Evolutionary conservation across 2,888 invertebrate genomes (phyloP), one percentile per base, ranked within the genome.

Genomic region (Polyommatus iphigenia): DNA sequence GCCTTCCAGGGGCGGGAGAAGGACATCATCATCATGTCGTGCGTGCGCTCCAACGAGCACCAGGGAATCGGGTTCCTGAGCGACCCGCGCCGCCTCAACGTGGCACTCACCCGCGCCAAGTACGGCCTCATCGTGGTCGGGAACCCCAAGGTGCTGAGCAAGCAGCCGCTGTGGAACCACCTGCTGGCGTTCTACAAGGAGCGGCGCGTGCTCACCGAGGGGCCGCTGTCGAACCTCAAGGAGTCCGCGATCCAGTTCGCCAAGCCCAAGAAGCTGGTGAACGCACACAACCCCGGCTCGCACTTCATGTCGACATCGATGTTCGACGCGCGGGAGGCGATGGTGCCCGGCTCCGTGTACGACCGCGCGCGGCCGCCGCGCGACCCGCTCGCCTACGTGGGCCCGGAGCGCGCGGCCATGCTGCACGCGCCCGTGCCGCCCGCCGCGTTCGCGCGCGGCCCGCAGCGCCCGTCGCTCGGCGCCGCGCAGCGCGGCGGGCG

Each of bases 1-100:
- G 99, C 99, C 0, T 99, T 99, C 90, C 99, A 99, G 90, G 99
- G 99, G 0, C 95, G 99, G 76, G 99, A 99, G 88, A 99, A 99
- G 87, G 99, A 99, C 87, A 98, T 99, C 79, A 99, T 99, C 82
- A 99, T 99, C 78, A 98, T 99, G 97, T 99, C 99, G 0, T 99
- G 99, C 91, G 99, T 99, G 2, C 96, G 99, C 77, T 99, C 99
- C 7, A 99, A 99, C 88, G 99, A 99, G 87, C 98, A 99, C 86
- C 99, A 99, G 89, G 99, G 99, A 67, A 99, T 99, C 85, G 99
- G 99, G 0, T 99, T 99, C 89, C 95, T 99, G 62, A 99, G 99
- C 87, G 99, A 99, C 90, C 99, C 99, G 0, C 95, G 99, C 2
- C 97, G 99, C 78, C 95, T 99, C 77, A 99, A 99, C 92, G 99